Evolutionary conservation across 37 sponge, comb jelly and placozoan genomes (phyloP).

Genomic region (Hormiphora californensis): DNA sequence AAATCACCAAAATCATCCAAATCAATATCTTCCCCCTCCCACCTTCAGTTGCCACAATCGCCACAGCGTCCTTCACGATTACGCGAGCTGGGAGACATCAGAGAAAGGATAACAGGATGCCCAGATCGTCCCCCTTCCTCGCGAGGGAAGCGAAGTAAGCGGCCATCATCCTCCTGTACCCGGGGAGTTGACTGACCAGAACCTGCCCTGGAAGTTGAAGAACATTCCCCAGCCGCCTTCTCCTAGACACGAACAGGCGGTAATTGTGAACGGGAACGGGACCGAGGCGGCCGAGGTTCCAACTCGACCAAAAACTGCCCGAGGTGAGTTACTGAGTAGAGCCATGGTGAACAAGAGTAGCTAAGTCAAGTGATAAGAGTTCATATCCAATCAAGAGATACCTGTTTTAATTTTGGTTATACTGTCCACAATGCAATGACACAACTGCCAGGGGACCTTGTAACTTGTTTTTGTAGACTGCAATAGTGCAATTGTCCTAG

Average conservation of each 20-base stretch:
- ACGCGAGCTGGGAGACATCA: not conserved
- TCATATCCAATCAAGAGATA: no score
- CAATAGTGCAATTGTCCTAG: no score
- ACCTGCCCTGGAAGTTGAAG: conserved; percentile 37
- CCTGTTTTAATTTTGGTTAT: no score
- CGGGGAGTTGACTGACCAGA: not conserved
- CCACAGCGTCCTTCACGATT: not conserved
- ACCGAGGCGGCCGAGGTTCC: not conserved
- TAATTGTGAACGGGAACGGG: not conserved
- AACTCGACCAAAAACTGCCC: conserved; percentile 27
- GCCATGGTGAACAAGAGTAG: no score
- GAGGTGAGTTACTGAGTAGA: no score
- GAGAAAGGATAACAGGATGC: conserved; percentile 19
- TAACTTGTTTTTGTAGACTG: no score
- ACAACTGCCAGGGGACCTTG: no score
- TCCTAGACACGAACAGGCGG: not conserved
- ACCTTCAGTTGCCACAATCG: no score
- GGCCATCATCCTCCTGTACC: conserved; percentile 19
- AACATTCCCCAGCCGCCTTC: conserved; percentile 9
- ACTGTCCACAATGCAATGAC: no score
- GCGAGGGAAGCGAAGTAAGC: conserved; percentile 35
- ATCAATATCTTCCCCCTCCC: no score
- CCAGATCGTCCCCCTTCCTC: not conserved
- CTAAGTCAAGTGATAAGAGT: no score
- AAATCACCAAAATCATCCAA: no score